A percentile compares a stretch with the other conserved stretches of the same genome.
phyloP scores from a whole-genome alignment of 2,113 vertebrate species.

The Callithrix jacchus region DNA sequence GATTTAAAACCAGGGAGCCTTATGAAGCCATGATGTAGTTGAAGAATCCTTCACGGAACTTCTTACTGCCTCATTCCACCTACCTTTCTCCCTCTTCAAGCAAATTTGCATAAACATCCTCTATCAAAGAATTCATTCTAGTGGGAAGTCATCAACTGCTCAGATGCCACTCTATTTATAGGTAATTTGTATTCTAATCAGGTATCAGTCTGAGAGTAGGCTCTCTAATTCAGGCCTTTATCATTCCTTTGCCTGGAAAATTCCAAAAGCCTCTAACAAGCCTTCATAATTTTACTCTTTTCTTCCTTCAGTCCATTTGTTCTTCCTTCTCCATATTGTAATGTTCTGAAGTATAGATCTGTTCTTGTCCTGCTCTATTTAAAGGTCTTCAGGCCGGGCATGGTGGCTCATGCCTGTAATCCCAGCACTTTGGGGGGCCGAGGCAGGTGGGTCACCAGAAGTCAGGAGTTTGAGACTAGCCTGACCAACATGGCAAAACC shows the following conservation, averaged over 20 bases:
- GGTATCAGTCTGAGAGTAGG: background rate
- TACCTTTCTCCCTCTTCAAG: background rate
- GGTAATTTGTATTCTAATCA: background rate
- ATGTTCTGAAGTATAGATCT: background rate
- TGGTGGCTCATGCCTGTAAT: too few relatives aligned
- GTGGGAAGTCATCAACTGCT: background rate
- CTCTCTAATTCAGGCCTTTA: background rate
- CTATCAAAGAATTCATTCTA: background rate
- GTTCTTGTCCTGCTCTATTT: background rate
- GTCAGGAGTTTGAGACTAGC: too few relatives aligned
- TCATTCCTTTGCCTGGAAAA: background rate
- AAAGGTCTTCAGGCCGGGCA: background rate
- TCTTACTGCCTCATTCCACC: background rate
- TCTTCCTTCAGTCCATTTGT: background rate
- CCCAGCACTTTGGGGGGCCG: too few relatives aligned
- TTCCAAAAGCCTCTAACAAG: background rate
- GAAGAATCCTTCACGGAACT: background rate
- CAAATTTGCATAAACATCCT: background rate
- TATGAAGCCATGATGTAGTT: background rate
- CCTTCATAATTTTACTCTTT: background rate
- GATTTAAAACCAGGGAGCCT: background rate
- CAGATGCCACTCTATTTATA: background rate
- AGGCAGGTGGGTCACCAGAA: too few relatives aligned
- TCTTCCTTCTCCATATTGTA: background rate
- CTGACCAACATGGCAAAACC: too few relatives aligned